These are phyloP conservation scores for Campoletis sonorensis DNA, from an alignment of 1,140 invertebrate species.

Conservation along the genomic window DNA sequence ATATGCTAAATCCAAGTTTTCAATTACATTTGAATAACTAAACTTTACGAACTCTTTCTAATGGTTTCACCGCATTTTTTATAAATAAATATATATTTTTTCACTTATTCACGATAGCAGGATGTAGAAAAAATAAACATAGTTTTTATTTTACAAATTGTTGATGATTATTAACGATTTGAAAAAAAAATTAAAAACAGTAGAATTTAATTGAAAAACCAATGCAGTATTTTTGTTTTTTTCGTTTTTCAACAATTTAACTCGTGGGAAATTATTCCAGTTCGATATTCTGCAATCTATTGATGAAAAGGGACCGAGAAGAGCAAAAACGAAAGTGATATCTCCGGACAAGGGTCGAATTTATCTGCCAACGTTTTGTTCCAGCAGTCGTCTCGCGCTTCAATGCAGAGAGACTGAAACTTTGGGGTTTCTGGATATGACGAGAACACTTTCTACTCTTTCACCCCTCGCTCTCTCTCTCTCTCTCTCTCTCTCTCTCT, in stretches of 20 bases:
- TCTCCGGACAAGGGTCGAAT: slow-evolving; percentile 13
- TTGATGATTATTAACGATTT: too few relatives aligned
- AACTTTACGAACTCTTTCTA: too few relatives aligned
- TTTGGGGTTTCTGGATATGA: slow-evolving; percentile 23
- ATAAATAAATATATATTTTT: neutral
- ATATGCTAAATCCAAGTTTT: too few relatives aligned
- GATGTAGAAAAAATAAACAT: too few relatives aligned
- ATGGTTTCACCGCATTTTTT: neutral
- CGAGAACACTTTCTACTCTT: neutral
- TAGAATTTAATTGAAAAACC: neutral
- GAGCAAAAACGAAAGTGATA: neutral
- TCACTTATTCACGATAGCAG: too few relatives aligned
- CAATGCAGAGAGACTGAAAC: slow-evolving; percentile 6
- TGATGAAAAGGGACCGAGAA: neutral
- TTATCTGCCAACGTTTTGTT: neutral
- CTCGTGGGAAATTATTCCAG: slow-evolving; percentile 17
- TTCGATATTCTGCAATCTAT: slow-evolving; percentile 7
- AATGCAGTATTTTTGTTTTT: neutral
- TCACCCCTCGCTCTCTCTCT: too few relatives aligned
- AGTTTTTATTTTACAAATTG: too few relatives aligned
- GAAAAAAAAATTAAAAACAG: too few relatives aligned
- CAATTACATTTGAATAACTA: too few relatives aligned
- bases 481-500: neutral
- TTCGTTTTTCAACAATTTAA: neutral
- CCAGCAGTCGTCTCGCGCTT: slow-evolving; percentile 7